A percentile compares a stretch with the other conserved stretches of the same genome.
Conservation (phyloP, 2,888 invertebrate species). For the Drosophila demipolita region DNA sequence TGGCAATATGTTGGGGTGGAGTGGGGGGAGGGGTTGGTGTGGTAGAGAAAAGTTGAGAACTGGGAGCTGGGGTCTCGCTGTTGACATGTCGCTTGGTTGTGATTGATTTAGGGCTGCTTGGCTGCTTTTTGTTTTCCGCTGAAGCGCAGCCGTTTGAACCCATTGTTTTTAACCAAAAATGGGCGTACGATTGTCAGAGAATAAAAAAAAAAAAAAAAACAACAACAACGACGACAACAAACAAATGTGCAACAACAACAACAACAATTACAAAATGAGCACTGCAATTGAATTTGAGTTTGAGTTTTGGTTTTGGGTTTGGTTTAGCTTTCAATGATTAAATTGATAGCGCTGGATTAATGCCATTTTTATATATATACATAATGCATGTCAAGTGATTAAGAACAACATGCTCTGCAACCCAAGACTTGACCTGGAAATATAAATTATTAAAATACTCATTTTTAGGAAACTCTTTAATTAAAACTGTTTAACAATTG, state of each 20-base stretch:
- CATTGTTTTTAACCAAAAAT: slow-evolving; percentile 76
- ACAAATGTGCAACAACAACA: slow-evolving; percentile 23
- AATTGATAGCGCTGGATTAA: slow-evolving; percentile 41
- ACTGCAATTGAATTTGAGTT: slow-evolving; percentile 15
- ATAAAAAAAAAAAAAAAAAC: slow-evolving; percentile 2
- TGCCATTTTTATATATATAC: not conserved
- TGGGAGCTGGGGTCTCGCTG: slow-evolving; percentile 32
- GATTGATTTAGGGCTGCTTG: slow-evolving; percentile 79
- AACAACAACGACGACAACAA: slow-evolving; percentile 32
- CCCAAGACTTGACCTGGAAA: not conserved
- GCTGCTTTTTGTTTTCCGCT: slow-evolving; percentile 71
- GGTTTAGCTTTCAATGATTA: slow-evolving; percentile 14
- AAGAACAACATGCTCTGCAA: not conserved
- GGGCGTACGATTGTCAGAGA: slow-evolving; percentile 61
- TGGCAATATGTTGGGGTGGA: not conserved
- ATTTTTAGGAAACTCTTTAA: not conserved
- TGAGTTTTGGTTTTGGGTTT: slow-evolving; percentile 6
- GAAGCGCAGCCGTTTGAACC: slow-evolving; percentile 78
- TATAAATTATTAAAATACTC: not conserved
- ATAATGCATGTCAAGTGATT: slow-evolving; percentile 10
- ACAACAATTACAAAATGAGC: slow-evolving; percentile 9
- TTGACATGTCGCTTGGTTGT: slow-evolving; percentile 75
- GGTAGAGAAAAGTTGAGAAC: not conserved
- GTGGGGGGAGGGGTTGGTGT: not conserved
- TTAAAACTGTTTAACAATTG: not conserved